phyloP scores from a whole-genome alignment of 2,113 vertebrate species.

The Hemibagrus wyckioides region DNA sequence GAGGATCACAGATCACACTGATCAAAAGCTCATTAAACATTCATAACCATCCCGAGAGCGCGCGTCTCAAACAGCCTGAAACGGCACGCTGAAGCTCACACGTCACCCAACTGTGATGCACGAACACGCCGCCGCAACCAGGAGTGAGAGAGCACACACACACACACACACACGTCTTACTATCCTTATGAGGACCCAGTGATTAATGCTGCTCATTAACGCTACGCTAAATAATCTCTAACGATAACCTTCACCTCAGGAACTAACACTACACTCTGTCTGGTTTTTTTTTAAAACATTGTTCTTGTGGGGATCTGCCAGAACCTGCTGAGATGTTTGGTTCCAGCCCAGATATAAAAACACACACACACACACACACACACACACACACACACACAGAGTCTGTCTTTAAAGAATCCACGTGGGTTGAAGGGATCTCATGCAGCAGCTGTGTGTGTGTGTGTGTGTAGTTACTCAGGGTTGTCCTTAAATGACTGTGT shows the following conservation, averaged over 20 bases:
- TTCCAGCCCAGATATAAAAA: background rate
- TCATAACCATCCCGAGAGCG: slow-evolving; percentile 30
- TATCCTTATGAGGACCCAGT: background rate
- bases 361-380: background rate
- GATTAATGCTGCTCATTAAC: background rate
- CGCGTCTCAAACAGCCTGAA: slow-evolving; percentile 26
- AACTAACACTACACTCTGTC: background rate
- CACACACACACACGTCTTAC: background rate
- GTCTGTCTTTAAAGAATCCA: background rate
- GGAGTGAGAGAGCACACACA: background rate
- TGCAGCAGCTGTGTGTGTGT: background rate
- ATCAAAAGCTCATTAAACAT: slow-evolving; percentile 51
- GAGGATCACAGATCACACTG: slow-evolving; percentile 42
- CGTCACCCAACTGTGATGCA: slow-evolving; percentile 24
- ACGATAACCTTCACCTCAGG: too few relatives aligned
- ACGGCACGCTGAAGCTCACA: slow-evolving; percentile 6
- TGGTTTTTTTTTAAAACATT: background rate
- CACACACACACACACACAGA: slow-evolving; percentile 1
- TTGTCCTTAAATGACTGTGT: slow-evolving; percentile 6
- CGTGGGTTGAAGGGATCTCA: background rate
- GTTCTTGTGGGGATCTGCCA: background rate
- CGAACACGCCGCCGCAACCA: background rate
- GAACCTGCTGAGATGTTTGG: background rate
- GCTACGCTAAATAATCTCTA: too few relatives aligned
- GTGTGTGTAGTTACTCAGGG: background rate